Evolutionary conservation across 1,140 invertebrate genomes (phyloP).

Genomic region (Dendroctonus ponderosae): DNA sequence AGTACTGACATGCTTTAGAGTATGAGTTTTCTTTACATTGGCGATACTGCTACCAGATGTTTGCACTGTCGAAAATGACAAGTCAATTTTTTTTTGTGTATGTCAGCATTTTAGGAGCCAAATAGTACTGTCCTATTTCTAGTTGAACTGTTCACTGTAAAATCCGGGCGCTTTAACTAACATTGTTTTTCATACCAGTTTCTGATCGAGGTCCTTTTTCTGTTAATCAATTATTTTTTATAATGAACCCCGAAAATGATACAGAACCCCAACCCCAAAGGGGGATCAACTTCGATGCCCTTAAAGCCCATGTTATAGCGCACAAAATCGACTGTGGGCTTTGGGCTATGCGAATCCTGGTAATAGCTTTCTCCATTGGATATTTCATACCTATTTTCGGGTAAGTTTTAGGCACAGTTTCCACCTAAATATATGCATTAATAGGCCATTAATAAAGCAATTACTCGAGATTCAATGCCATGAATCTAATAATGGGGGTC

Average conservation of each 20-base stretch:
- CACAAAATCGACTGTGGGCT: slow-evolving; percentile 84
- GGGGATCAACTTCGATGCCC: slow-evolving; percentile 54
- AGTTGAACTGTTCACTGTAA: neutral
- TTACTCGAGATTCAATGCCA: too few species aligned
- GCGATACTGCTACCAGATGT: too few species aligned
- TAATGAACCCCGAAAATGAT: slow-evolving; percentile 12
- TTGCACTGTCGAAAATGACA: too few species aligned
- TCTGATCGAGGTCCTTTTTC: neutral
- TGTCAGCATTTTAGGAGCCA: neutral
- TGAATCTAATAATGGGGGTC: neutral
- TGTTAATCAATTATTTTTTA: neutral
- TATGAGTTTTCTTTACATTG: too few species aligned
- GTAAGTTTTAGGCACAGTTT: slow-evolving; percentile 56
- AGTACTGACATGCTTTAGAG: too few species aligned
- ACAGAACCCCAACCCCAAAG: slow-evolving; percentile 22
- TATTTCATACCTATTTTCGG: slow-evolving; percentile 88
- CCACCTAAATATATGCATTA: too few species aligned
- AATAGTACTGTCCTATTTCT: neutral
- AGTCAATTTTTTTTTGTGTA: neutral
- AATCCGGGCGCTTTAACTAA: neutral
- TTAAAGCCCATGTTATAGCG: slow-evolving; percentile 70
- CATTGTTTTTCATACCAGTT: neutral
- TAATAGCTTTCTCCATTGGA: slow-evolving; percentile 76
- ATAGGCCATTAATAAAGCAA: too few species aligned
- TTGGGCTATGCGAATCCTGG: slow-evolving; percentile 79